A percentile compares a stretch with the other conserved stretches of the same genome.
These are phyloP conservation scores for Oryctolagus cuniculus DNA, from an alignment of 2,113 vertebrate species.

Conservation along the genomic window mOryCun1.1 NC_091440.1:117377001-117377500, in stretches of 20 bases:
- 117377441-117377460: background rate
- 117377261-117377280: background rate
- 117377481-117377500: background rate
- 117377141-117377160: background rate
- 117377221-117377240: background rate
- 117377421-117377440: background rate
- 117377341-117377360: background rate
- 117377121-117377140: fast-evolving
- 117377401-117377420: background rate
- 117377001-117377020: constrained; percentile 63
- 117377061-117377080: background rate
- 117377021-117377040: background rate
- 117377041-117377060: background rate
- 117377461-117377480: background rate
- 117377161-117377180: background rate
- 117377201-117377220: background rate
- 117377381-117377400: background rate
- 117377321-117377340: background rate
- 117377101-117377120: background rate
- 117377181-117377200: background rate
- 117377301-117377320: background rate
- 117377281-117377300: background rate
- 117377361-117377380: background rate
- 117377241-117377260: fast-evolving
- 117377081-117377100: background rate